Percentiles rank a stretch among this genome's conserved stretches.
Conservation (phyloP, 2,113 vertebrate genomes). For the Tachuris rubrigastra region DNA sequence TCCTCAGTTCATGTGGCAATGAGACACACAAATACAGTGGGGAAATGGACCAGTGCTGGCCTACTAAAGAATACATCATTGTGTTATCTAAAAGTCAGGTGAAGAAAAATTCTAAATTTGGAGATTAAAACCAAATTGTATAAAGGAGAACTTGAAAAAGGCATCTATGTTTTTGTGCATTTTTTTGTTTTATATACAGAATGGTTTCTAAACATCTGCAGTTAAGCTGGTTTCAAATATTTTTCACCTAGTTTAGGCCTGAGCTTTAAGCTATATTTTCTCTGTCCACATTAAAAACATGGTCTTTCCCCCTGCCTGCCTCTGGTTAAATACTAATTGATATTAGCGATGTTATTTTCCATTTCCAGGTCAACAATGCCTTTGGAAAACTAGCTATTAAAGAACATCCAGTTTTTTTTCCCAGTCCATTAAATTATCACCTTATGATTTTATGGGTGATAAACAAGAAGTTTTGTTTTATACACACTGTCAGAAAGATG, state of each 20-base stretch:
- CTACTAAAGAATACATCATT: neutral
- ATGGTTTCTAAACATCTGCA: neutral
- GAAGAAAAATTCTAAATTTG: neutral
- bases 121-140: neutral
- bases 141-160: neutral
- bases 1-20: neutral
- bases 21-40: neutral
- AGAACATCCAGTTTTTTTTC: neutral
- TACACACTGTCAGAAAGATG: neutral
- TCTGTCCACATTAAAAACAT: neutral
- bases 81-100: neutral
- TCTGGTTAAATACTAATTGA: neutral
- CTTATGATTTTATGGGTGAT: slow-evolving; percentile 6
- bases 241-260: neutral
- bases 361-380: neutral
- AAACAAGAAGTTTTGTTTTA: slow-evolving; percentile 40
- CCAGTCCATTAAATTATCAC: neutral
- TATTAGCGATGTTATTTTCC: neutral
- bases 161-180: neutral
- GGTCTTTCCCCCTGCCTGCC: fast-evolving
- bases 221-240: neutral
- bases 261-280: neutral
- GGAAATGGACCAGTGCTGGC: neutral
- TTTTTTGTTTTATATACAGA: neutral
- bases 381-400: neutral